These are phyloP conservation scores for Chionoecetes opilio DNA, from an alignment of 1,140 invertebrate species.

Conservation along the genomic window DNA sequence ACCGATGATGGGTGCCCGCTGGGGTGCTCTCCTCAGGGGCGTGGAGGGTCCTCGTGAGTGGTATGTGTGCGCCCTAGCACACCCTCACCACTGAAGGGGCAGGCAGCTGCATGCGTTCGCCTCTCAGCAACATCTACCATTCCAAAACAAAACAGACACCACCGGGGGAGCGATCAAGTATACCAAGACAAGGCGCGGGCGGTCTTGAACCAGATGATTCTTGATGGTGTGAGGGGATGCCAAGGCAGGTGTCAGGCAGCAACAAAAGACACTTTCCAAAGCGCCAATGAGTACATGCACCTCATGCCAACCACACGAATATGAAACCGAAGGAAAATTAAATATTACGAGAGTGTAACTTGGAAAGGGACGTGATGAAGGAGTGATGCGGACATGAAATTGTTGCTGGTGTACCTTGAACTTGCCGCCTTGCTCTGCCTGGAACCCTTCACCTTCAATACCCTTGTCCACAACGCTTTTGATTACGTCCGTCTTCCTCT, in stretches of 20 bases:
- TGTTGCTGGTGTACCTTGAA: no score
- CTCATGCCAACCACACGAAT: neutral
- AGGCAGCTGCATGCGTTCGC: neutral
- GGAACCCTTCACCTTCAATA: no score
- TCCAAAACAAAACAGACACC: no score
- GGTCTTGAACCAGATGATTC: neutral
- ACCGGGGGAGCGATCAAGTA: neutral
- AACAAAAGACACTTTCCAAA: neutral
- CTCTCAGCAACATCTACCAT: no score
- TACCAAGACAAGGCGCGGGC: neutral
- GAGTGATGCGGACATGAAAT: no score
- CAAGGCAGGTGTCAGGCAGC: neutral
- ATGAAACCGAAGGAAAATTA: no score
- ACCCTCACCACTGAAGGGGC: neutral
- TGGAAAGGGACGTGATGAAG: no score
- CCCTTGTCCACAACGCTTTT: no score
- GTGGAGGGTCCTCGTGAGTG: no score
- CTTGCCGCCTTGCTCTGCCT: no score
- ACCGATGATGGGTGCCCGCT: neutral
- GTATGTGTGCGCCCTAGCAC: neutral
- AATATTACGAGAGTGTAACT: no score
- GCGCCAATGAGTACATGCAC: neutral
- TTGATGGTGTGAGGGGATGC: neutral
- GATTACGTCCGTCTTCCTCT: no score
- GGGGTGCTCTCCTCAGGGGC: neutral